Conservation (phyloP, 2,113 vertebrate genomes). For the Mesocricetus auratus region DNA sequence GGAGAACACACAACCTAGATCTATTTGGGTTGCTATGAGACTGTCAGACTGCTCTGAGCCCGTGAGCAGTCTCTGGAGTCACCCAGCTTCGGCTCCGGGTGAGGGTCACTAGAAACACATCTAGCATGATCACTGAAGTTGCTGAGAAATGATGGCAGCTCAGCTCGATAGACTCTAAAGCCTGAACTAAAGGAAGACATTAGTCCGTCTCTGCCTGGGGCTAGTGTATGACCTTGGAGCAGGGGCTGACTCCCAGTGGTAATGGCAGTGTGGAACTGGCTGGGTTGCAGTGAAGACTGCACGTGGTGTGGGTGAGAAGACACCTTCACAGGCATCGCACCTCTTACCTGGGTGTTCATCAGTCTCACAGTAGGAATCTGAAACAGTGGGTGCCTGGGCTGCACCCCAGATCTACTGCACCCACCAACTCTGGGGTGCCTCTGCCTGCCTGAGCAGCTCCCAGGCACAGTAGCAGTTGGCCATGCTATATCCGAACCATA, state of each 20-base stretch:
- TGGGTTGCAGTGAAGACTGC: background rate
- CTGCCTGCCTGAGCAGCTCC: background rate
- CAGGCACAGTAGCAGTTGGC: background rate
- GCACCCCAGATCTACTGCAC: background rate
- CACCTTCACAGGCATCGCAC: background rate
- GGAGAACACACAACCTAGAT: background rate
- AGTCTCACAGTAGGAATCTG: background rate
- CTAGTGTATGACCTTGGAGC: background rate
- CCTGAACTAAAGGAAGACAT: background rate
- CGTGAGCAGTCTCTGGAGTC: background rate
- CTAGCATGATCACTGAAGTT: background rate
- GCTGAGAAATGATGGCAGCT: background rate
- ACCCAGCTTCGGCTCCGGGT: background rate
- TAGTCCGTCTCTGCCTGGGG: background rate
- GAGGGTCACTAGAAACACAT: background rate
- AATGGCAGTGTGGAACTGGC: accelerated
- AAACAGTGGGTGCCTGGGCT: background rate
- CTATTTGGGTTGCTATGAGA: background rate
- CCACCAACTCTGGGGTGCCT: background rate
- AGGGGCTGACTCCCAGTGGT: background rate
- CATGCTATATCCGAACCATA: background rate
- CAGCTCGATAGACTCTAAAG: accelerated
- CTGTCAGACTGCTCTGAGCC: background rate
- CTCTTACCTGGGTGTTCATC: background rate
- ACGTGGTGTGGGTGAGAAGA: too few relatives aligned